Percentiles rank a stretch among this genome's conserved stretches.
Evolutionary conservation across 2,113 vertebrate genomes (phyloP).

Genomic region (Nesospiza acunhae): DNA sequence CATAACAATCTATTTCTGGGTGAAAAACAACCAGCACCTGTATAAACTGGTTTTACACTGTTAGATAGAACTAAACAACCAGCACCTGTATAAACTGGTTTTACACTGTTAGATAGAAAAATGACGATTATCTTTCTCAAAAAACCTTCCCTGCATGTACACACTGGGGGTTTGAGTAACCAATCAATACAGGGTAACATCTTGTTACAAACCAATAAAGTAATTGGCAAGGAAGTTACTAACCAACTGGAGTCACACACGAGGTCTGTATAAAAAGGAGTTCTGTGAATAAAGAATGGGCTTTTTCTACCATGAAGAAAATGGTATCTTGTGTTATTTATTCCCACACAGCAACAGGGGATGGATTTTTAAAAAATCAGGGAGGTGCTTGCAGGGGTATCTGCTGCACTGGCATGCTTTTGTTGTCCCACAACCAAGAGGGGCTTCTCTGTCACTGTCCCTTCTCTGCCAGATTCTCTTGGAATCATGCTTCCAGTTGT

Average conservation of each 20-base stretch:
- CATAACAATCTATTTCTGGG: background rate
- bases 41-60: rapidly evolving
- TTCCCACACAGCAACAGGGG: background rate
- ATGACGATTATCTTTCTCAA: background rate
- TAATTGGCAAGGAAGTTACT: background rate
- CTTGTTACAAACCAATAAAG: background rate
- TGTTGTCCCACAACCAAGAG: background rate
- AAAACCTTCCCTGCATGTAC: background rate
- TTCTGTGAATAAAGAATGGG: background rate
- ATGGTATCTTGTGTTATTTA: background rate
- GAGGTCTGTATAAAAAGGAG: background rate
- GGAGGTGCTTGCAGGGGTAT: background rate
- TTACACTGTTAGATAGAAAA: background rate
- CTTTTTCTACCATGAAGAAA: background rate
- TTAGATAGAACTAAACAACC: background rate
- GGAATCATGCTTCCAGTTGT: background rate
- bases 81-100: background rate
- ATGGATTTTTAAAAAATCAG: background rate
- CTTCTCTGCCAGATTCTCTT: background rate
- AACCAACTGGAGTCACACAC: background rate
- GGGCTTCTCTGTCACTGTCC: background rate
- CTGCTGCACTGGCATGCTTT: background rate
- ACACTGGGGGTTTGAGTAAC: background rate
- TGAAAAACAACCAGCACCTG: background rate
- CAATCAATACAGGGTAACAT: background rate